Base-by-base conservation (phyloP, 2,888 invertebrate species). In the Epistrophe grossulariae region DNA sequence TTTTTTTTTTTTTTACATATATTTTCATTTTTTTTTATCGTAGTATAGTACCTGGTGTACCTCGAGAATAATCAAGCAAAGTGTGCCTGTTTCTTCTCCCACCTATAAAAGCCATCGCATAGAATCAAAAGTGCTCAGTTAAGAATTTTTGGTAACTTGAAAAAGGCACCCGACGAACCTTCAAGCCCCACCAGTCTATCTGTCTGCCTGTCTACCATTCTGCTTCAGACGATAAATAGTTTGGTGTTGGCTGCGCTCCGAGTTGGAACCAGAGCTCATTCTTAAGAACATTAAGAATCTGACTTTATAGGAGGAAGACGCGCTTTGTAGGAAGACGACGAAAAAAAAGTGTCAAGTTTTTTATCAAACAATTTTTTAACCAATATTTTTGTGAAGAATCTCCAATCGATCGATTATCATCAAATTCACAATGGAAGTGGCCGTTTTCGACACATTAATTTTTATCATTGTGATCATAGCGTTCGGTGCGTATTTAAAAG, bases 101-200 rank as follows among this genome's bases (percentile, higher is more conserved):
- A 83, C 88, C 88, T 90, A 90, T 90, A 90, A 89, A 90, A 90
- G 89, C 89, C 85, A 76, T 80, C 66, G 89, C 85, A 85, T 85
- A 87, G 84, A 89, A 84, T 55, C 77, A 81, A 88, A 72, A 88
- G 79, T 83, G 83, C 84, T 89, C 89, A 90, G 89, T 90, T 88
- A 88, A 89, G 88, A 89, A 89, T 89, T 88, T 88, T 88, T 89
- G 88, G 88, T 88, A 89, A 88, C 80, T 88, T 88, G 88, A 79
- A 89, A 88, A 88, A 83, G 83, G 82, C 68, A 68, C 87, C 72
- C 71, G 72, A 76, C 71, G 50, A 57, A 82, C 82, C 71, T 68
- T 79, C 76, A 83, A 70, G 55, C 70, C 52, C 52, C 55, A 43
- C 48, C 68, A 78, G 57, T 70, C 70, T 66, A 66, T 78, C 78